Conservation (phyloP, 2,797 vertebrate species). For the Silurus aristotelis region DNA sequence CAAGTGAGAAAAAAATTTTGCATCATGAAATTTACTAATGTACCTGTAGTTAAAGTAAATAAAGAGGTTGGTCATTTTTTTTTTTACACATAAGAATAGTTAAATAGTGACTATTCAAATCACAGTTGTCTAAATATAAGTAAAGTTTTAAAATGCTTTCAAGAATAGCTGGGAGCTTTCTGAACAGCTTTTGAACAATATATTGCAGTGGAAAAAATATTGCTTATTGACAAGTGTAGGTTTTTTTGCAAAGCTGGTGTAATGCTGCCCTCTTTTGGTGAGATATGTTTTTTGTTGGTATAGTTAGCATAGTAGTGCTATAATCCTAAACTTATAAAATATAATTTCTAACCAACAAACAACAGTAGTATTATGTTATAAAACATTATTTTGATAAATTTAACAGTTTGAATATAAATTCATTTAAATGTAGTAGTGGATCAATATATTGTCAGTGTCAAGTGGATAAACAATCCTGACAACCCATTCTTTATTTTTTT, state of each 20-base stretch:
- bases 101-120: not conserved
- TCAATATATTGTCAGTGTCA: not conserved
- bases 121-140: not conserved
- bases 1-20: not conserved
- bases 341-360: not conserved
- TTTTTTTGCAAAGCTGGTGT: conserved; percentile 56
- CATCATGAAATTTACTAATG: conserved; percentile 5
- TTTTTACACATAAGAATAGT: not conserved
- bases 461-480: not conserved
- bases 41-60: conserved; percentile 3
- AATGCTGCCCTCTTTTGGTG: conserved; percentile 75
- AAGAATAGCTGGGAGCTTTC: conserved; percentile 47
- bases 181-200: not conserved
- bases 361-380: not conserved
- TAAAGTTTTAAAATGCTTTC: not conserved
- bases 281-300: not conserved
- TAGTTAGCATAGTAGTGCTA: not conserved
- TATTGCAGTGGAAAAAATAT: conserved; percentile 48
- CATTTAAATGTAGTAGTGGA: not conserved
- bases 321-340: not conserved
- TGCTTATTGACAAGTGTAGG: conserved; percentile 6
- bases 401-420: not conserved
- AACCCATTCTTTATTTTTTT: conserved; percentile 25
- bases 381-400: not conserved
- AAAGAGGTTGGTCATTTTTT: not conserved